Percentiles rank a stretch among this genome's conserved stretches.
These are phyloP conservation scores for Fregata magnificens DNA, from an alignment of 2,113 vertebrate genomes.

Conservation along the genomic window DNA sequence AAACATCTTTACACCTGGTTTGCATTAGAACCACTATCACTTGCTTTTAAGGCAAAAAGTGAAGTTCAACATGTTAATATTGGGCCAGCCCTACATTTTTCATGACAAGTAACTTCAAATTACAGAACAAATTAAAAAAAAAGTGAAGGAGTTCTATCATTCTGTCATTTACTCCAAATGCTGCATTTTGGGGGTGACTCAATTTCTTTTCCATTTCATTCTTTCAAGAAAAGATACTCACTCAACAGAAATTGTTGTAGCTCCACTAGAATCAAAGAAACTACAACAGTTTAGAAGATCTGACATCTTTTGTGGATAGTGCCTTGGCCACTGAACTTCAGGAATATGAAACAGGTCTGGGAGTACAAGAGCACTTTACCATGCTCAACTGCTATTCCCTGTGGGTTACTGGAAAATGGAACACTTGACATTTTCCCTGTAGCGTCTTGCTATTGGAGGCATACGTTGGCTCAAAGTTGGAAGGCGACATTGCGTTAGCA, in stretches of 20 bases:
- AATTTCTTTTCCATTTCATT: background rate
- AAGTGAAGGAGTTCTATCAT: background rate
- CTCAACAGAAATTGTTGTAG: background rate
- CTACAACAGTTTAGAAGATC: background rate
- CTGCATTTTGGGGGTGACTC: background rate
- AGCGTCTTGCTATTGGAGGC: background rate
- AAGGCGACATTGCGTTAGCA: background rate
- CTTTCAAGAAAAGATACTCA: background rate
- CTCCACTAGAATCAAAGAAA: background rate
- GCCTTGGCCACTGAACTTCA: background rate
- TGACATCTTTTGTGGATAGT: background rate
- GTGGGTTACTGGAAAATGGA: background rate
- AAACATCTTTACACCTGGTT: background rate
- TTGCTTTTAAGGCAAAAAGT: background rate
- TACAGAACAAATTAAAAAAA: background rate
- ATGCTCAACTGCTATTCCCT: background rate
- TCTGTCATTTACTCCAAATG: background rate
- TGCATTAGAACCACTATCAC: background rate
- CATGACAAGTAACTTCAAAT: background rate
- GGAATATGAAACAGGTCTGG: background rate
- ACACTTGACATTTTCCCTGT: background rate
- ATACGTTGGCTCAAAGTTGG: background rate
- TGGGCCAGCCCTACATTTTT: background rate
- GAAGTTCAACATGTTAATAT: background rate
- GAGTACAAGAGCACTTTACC: background rate